These are phyloP conservation scores for Dipus sagitta DNA, from an alignment of 2,797 vertebrate species.

Conservation along the genomic window DNA sequence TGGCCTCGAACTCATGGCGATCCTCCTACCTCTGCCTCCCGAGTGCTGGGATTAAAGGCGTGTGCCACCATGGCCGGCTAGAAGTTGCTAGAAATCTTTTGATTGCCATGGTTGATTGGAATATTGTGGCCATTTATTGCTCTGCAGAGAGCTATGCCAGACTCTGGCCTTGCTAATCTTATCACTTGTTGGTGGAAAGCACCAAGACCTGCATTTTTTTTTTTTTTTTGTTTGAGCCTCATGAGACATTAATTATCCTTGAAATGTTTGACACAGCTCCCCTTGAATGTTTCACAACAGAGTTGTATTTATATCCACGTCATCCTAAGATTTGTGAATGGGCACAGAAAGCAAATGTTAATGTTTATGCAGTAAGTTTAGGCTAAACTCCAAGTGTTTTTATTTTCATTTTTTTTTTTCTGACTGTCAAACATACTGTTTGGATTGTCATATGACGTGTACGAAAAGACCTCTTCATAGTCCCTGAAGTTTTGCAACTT, in stretches of 20 bases:
- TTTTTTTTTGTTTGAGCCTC: not conserved
- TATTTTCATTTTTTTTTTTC: not conserved
- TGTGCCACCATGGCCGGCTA: no score
- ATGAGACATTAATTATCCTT: slow-evolving; percentile 66
- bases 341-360: slow-evolving; percentile 51
- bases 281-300: slow-evolving; percentile 59
- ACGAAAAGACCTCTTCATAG: not conserved
- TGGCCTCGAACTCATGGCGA: no score
- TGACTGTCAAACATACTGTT: not conserved
- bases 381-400: slow-evolving; percentile 6
- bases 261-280: slow-evolving; percentile 66
- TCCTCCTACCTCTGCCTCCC: no score
- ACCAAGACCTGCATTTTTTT: slow-evolving; percentile 3
- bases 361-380: slow-evolving; percentile 51
- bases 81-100: not conserved
- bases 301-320: slow-evolving; percentile 39
- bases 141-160: not conserved
- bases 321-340: slow-evolving; percentile 24
- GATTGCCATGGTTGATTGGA: not conserved
- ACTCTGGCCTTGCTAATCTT: not conserved
- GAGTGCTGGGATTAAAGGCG: no score
- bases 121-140: not conserved
- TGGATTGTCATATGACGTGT: slow-evolving; percentile 24
- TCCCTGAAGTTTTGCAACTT: slow-evolving; percentile 26
- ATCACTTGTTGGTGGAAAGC: not conserved